Percentiles rank a stretch among this genome's conserved stretches.
Evolutionary conservation across 1,140 invertebrate genomes (phyloP).

Genomic region (Contarinia nasturtii): DNA sequence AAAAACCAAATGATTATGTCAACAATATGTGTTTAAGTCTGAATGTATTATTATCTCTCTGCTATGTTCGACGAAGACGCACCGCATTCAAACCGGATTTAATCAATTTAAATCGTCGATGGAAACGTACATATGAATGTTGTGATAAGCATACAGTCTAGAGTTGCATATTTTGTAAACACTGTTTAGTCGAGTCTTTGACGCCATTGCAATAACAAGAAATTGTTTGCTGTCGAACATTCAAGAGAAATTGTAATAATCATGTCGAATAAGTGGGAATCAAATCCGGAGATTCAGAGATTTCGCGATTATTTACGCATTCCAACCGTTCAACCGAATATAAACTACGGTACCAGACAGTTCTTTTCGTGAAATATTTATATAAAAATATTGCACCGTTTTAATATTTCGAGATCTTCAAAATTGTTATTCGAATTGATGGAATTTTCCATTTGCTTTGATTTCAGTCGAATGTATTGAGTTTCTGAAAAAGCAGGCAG

Average conservation of each 20-base stretch:
- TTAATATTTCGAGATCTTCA: background rate
- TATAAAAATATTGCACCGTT: background rate
- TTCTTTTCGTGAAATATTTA: background rate
- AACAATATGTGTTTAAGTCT: too few relatives aligned
- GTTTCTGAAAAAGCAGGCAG: slow-evolving; percentile 43
- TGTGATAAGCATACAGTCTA: background rate
- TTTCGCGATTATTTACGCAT: background rate
- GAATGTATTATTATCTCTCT: too few relatives aligned
- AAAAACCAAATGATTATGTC: too few relatives aligned
- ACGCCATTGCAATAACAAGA: too few relatives aligned
- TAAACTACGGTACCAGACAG: background rate
- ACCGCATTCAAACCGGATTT: too few relatives aligned
- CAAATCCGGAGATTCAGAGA: background rate
- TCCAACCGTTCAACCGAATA: background rate
- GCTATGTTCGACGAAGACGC: too few relatives aligned
- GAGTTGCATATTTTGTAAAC: background rate
- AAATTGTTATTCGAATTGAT: background rate
- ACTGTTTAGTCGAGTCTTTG: too few relatives aligned
- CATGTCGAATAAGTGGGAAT: background rate
- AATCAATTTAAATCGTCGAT: too few relatives aligned
- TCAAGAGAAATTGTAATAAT: background rate
- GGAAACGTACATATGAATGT: background rate
- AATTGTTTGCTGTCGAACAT: too few relatives aligned
- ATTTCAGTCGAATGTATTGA: slow-evolving; percentile 24
- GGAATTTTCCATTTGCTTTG: background rate